Evolutionary conservation across 2,797 vertebrate species (phyloP), one percentile per base, ranked within the genome.

Genomic region (Neosalanx taihuensis): DNA sequence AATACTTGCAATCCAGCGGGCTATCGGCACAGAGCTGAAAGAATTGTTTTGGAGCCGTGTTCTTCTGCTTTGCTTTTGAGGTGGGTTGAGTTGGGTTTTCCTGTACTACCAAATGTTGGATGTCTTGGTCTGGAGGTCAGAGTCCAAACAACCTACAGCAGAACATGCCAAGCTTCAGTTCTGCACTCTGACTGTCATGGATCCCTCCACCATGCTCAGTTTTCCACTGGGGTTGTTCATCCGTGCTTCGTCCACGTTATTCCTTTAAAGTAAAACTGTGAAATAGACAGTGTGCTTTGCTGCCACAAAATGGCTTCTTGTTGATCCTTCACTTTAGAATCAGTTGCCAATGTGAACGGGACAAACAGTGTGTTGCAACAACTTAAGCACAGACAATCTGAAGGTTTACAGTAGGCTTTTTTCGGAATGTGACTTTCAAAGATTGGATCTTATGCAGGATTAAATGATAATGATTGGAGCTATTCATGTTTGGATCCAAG

Each of bases 1-100:
- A 83, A 88, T 65, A 86, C 83, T 85, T 79, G 67, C 85, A 70
- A 17, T 53, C 51, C 51, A 53, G n/a, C 31, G 75, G 83, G 74
- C 72, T 74, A 7, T 53, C 57, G 60, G n/a, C 26, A 0, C 4
- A 17, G 17, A 35, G 67, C 6, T 33, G 70, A 79, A 77, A 70
- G 1, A 67, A 72, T 78, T 62, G 0, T 72, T 73, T 78, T 58
- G 77, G 81, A 73, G 70, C 68, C 35, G 4, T 4, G 17, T 53
- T n/a, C 51, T 17, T n/a, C 5, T 1, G 51, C 17, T 53, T 53
- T 0, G 13, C 7, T n/a, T 53, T 26, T 26, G 23, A 26, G 23
- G 23, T 26, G 23, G 23, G 23, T 26, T 26, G 23, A 26, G 23
- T 26, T 26, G 23, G 23, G 23, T 26, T 26, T 1, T 26, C 23